A percentile compares a stretch with the other conserved stretches of the same genome.
These are phyloP conservation scores for Zaprionus camerounensis DNA, from an alignment of 1,140 invertebrate species.

Conservation along the genomic window DNA sequence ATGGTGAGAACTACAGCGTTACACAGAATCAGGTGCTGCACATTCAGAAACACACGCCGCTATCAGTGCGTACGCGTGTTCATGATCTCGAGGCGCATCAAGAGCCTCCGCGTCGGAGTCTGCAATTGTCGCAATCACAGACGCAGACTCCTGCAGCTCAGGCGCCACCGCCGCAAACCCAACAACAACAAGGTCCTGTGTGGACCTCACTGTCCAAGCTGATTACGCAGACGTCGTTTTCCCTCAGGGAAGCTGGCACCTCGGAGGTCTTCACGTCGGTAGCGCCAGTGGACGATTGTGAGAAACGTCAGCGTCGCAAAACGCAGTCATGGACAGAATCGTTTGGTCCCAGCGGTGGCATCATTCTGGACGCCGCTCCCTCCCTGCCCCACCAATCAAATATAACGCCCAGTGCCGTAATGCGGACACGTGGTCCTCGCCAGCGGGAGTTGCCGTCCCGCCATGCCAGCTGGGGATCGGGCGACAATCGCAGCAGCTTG, in stretches of 20 bases:
- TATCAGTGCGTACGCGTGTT: constrained; percentile 76
- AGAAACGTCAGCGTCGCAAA: constrained; percentile 72
- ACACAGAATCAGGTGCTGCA: constrained; percentile 95
- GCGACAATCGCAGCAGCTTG: constrained; percentile 87
- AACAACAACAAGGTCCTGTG: constrained; percentile 82
- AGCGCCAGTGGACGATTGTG: constrained; percentile 87
- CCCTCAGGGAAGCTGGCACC: constrained; percentile 53
- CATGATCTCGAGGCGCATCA: constrained; percentile 78
- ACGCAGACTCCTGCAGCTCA: constrained; percentile 35
- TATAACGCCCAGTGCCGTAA: constrained; percentile 31
- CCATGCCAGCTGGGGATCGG: constrained; percentile 93
- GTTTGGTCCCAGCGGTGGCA: constrained; percentile 84
- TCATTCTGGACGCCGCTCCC: constrained; percentile 83
- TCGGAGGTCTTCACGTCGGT: constrained; percentile 89
- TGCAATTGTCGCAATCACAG: constrained; percentile 4
- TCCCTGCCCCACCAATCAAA: constrained; percentile 42
- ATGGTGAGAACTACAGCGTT: constrained; percentile 93
- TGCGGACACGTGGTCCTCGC: constrained; percentile 72
- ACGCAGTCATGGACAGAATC: constrained; percentile 80
- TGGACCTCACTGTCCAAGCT: constrained; percentile 85
- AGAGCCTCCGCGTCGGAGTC: constrained; percentile 37
- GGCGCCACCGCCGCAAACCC: constrained; percentile 30
- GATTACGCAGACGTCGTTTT: constrained; percentile 73
- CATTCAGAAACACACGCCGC: constrained; percentile 86
- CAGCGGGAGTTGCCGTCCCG: constrained; percentile 87